These are phyloP conservation scores for Macrosoma leucophasiata DNA, from an alignment of 2,888 invertebrate genomes.

Conservation along the genomic window DNA sequence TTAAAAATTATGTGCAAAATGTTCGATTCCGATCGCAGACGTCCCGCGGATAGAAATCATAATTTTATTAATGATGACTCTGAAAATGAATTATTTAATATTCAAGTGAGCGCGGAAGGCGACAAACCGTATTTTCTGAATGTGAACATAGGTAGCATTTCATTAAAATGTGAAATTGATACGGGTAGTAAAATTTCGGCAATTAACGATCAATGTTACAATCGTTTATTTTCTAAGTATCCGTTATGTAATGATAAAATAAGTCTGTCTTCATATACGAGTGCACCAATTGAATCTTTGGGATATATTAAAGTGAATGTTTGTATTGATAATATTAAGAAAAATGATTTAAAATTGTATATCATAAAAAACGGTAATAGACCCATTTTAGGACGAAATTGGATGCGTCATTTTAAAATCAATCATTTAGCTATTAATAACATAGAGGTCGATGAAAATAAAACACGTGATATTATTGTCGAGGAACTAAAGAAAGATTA, in stretches of 20 bases:
- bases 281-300: too few species aligned
- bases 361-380: too few species aligned
- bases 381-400: too few species aligned
- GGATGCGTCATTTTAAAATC: too few species aligned
- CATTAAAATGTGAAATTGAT: slow-evolving; percentile 1
- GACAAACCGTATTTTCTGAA: neutral
- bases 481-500: slow-evolving; percentile 4
- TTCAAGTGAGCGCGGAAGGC: neutral
- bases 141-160: neutral
- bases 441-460: too few species aligned
- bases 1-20: neutral
- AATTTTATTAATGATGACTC: neutral
- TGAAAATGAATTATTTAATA: neutral
- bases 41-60: neutral
- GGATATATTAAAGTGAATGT: too few species aligned
- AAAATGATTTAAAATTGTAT: too few species aligned
- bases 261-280: too few species aligned
- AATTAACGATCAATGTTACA: neutral
- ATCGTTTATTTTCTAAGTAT: neutral
- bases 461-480: slow-evolving; percentile 3
- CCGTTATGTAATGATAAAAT: too few species aligned
- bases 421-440: too few species aligned
- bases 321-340: too few species aligned
- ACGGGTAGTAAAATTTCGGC: slow-evolving; percentile 2
- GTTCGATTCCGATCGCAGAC: neutral